phyloP scores from a whole-genome alignment of 2,797 vertebrate genomes.

The Gambelia wislizenii region DNA sequence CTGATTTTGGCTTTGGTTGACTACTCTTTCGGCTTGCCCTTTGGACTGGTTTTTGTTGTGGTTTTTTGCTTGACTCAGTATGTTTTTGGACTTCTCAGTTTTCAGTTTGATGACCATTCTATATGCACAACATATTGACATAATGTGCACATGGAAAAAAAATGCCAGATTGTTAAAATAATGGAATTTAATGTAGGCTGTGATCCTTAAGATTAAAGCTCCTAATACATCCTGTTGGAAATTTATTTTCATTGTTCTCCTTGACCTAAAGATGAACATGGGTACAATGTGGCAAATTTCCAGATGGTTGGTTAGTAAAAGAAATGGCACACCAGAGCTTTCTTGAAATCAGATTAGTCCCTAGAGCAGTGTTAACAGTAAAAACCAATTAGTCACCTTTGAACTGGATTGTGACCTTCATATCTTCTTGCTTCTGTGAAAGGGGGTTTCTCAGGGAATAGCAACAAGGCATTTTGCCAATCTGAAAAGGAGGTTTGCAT shows the following conservation, averaged over 20 bases:
- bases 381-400: conserved; percentile 1
- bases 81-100: too few relatives aligned
- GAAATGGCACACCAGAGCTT: conserved; percentile 4
- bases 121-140: background rate
- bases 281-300: conserved; percentile 27
- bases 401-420: conserved; percentile 14
- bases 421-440: conserved; percentile 10
- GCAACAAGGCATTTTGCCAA: background rate
- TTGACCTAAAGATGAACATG: conserved; percentile 24
- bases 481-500: background rate
- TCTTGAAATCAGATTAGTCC: conserved; percentile 39
- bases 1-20: too few relatives aligned
- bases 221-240: background rate
- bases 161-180: background rate
- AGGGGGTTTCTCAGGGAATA: conserved; percentile 30
- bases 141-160: conserved; percentile 8
- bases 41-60: too few relatives aligned
- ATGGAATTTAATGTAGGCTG: background rate
- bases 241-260: conserved; percentile 27
- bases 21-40: too few relatives aligned
- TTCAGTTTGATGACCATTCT: conserved; percentile 16
- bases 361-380: conserved; percentile 16
- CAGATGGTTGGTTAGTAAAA: conserved; percentile 15
- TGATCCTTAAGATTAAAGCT: background rate
- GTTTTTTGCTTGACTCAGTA: too few relatives aligned